phyloP scores from a whole-genome alignment of 2,113 vertebrate species.

The Siniperca chuatsi region DNA sequence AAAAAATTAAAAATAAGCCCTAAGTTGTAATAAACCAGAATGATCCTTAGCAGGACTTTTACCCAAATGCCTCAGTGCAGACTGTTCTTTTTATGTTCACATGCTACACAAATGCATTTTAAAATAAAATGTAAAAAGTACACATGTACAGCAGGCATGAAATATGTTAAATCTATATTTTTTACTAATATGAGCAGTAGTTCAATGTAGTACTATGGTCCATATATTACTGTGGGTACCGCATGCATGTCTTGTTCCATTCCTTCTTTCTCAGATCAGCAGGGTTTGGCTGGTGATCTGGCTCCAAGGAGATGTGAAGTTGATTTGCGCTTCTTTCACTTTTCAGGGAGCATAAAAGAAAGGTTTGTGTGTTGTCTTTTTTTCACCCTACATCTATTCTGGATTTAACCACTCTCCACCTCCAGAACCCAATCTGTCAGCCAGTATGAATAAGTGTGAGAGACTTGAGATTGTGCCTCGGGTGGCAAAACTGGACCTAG shows the following conservation, averaged over 20 bases:
- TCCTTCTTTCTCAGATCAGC: conserved; percentile 4
- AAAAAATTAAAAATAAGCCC: not conserved
- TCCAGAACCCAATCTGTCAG: conserved; percentile 66
- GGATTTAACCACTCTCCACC: conserved; percentile 57
- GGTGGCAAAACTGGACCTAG: conserved; percentile 49
- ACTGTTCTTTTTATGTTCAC: not conserved
- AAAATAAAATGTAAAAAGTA: not conserved
- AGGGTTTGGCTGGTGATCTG: conserved; percentile 55
- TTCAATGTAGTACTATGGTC: conserved; percentile 35
- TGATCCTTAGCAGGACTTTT: not conserved
- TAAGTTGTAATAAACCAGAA: not conserved
- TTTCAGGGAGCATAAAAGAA: conserved; percentile 72
- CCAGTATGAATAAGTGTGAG: conserved; percentile 62
- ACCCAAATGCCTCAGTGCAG: not conserved
- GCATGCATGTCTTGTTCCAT: conserved; percentile 29
- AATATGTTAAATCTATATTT: conserved; percentile 24
- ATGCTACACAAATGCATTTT: not conserved
- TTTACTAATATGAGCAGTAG: conserved; percentile 7
- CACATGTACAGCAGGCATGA: not conserved
- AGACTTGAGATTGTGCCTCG: conserved; percentile 41
- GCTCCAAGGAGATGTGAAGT: conserved; percentile 59
- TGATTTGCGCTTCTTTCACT: conserved; percentile 62
- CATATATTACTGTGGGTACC: conserved; percentile 5
- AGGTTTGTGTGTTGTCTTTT: conserved; percentile 54
- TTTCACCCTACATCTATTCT: conserved; percentile 61